Percentiles rank a stretch among this genome's conserved stretches.
Conservation (phyloP, 2,888 invertebrate species). For the Glaucopsyche alexis region DNA sequence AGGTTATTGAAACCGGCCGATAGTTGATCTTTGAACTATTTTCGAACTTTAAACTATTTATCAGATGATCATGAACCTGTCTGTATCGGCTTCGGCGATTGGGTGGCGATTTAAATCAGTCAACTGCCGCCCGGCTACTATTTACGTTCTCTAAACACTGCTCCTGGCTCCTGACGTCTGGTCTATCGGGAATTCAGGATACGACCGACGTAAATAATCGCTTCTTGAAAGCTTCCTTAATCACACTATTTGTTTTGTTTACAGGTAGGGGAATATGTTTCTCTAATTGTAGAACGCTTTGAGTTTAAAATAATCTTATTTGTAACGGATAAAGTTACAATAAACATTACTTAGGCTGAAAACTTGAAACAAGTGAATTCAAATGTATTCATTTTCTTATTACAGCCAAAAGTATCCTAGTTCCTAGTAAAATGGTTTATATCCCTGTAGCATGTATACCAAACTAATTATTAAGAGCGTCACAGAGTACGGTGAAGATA, state of each 20-base stretch:
- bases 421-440: no score
- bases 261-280: conserved; percentile 48
- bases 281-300: conserved; percentile 49
- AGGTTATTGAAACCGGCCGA: no score
- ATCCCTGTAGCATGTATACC: no score
- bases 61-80: no score
- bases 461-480: no score
- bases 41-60: no score
- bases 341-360: not conserved
- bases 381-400: no score
- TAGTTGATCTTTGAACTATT: no score
- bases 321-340: not conserved
- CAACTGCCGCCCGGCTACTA: conserved; percentile 57
- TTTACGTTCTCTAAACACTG: conserved; percentile 73
- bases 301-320: conserved; percentile 21
- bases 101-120: conserved; percentile 44
- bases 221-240: conserved; percentile 56
- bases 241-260: conserved; percentile 55
- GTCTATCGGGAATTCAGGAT: conserved; percentile 59
- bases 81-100: conserved; percentile 57
- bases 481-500: no score
- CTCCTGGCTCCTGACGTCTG: conserved; percentile 40
- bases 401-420: no score
- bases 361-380: no score
- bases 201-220: conserved; percentile 63